Conservation (phyloP, 2,113 vertebrate species). For the Phoenicopterus ruber region DNA sequence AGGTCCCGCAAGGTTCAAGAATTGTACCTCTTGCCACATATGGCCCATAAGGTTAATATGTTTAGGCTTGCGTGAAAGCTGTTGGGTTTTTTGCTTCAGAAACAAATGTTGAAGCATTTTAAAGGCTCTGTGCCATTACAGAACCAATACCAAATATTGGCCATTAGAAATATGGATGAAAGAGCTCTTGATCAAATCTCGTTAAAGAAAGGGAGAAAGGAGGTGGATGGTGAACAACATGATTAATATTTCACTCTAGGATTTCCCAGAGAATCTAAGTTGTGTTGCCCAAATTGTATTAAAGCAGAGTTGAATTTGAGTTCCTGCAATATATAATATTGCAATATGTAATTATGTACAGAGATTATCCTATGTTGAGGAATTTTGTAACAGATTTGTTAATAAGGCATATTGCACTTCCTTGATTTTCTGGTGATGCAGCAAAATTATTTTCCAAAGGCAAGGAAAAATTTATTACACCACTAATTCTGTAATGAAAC, state of each 20-base stretch:
- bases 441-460: constrained; percentile 5
- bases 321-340: not conserved
- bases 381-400: not conserved
- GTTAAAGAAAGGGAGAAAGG: not conserved
- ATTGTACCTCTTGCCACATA: not conserved
- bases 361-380: not conserved
- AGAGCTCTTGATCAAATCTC: not conserved
- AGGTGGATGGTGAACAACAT: not conserved
- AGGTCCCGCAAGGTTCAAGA: fast-evolving
- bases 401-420: not conserved
- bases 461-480: not conserved
- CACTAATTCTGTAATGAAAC: not conserved
- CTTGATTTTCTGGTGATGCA: not conserved
- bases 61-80: not conserved
- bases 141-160: not conserved
- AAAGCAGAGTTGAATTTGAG: not conserved
- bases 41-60: not conserved
- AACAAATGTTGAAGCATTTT: not conserved
- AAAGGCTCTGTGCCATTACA: not conserved
- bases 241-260: not conserved
- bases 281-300: not conserved
- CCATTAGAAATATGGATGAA: not conserved
- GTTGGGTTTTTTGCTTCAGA: not conserved
- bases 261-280: not conserved
- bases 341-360: not conserved